Percentiles rank a stretch among this genome's conserved stretches.
These are phyloP conservation scores for Colletes collaris DNA, from an alignment of 2,888 invertebrate species.

Conservation along the genomic window DNA sequence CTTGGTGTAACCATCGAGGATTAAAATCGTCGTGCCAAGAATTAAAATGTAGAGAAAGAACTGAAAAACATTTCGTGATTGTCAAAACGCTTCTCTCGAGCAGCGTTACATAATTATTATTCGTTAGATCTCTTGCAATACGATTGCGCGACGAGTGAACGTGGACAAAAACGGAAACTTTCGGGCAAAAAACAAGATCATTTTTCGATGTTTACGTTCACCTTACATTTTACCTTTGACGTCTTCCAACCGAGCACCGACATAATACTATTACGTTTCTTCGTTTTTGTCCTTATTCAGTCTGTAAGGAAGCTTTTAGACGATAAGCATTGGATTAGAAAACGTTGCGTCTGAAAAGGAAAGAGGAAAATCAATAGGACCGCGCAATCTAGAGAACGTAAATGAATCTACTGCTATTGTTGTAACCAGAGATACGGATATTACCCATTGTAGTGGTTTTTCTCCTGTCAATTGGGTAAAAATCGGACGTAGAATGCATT, in stretches of 20 bases:
- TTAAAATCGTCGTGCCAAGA: slow-evolving; percentile 57
- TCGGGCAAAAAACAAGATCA: slow-evolving; percentile 2
- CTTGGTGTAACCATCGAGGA: slow-evolving; percentile 52
- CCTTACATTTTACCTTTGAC: slow-evolving; percentile 34
- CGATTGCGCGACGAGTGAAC: slow-evolving; percentile 45
- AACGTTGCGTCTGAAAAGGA: slow-evolving; percentile 53
- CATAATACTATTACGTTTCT: slow-evolving; percentile 48
- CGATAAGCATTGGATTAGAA: slow-evolving; percentile 37
- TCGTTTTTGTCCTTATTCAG: slow-evolving; percentile 65
- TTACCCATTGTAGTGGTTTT: slow-evolving; percentile 58
- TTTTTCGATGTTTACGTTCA: not conserved
- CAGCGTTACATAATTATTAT: not conserved
- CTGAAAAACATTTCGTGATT: slow-evolving; percentile 49
- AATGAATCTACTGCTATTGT: not conserved
- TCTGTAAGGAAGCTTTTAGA: slow-evolving; percentile 31
- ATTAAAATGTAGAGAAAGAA: slow-evolving; percentile 50
- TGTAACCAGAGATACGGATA: not conserved
- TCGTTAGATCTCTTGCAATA: not conserved
- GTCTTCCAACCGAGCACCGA: slow-evolving; percentile 31
- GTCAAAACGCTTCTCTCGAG: not conserved
- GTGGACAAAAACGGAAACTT: slow-evolving; percentile 62
- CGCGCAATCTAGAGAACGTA: not conserved
- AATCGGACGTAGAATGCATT: slow-evolving; percentile 24
- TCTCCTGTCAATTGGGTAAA: slow-evolving; percentile 39
- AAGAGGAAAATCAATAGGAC: slow-evolving; percentile 50